A percentile compares a stretch with the other conserved stretches of the same genome.
These are phyloP conservation scores for Macrosiphum euphorbiae DNA, from an alignment of 2,888 invertebrate genomes.

Conservation along the genomic window DNA sequence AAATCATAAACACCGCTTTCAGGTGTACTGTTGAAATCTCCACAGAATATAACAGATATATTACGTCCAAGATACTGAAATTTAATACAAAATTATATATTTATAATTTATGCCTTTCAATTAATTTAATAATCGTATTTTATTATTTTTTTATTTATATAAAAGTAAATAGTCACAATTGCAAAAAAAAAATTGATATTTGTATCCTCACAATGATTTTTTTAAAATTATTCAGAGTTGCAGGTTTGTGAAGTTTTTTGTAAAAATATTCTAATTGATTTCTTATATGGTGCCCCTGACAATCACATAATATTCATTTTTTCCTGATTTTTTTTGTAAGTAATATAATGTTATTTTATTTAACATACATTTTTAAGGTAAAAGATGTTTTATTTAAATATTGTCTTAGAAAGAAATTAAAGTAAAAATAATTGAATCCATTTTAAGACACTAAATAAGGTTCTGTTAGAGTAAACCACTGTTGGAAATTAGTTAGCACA, in stretches of 20 bases:
- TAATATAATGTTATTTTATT: neutral
- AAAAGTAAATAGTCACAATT: neutral
- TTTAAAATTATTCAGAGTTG: neutral
- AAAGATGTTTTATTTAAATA: too few species aligned
- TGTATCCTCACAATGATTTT: neutral
- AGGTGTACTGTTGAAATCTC: constrained; percentile 93
- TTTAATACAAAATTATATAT: constrained; percentile 2
- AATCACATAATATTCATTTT: neutral
- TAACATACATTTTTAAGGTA: neutral
- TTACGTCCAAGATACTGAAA: constrained; percentile 71
- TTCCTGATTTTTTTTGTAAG: neutral
- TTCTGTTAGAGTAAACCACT: neutral
- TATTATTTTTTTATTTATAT: neutral
- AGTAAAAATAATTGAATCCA: neutral
- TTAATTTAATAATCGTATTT: neutral
- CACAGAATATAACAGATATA: constrained; percentile 84
- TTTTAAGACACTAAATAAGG: neutral
- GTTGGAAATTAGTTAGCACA: neutral
- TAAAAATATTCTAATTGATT: neutral
- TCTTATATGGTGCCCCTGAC: neutral
- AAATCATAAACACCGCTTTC: constrained; percentile 85
- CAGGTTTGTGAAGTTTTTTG: neutral
- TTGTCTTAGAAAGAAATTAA: too few species aligned
- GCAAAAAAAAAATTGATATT: neutral
- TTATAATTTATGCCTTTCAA: neutral